phyloP scores from a whole-genome alignment of 2,113 vertebrate species.

The Caranx melampygus region DNA sequence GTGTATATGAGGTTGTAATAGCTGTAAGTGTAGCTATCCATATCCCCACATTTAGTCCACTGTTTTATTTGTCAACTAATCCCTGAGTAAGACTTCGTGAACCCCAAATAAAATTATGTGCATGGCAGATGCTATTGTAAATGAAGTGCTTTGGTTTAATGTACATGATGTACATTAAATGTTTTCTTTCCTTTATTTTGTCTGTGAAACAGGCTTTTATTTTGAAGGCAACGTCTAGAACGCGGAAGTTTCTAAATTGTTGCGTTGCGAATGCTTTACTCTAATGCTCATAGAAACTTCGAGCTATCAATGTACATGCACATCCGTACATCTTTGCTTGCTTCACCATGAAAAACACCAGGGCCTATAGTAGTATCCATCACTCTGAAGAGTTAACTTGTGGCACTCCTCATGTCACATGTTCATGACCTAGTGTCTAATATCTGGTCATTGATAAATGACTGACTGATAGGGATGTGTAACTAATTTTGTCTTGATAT shows the following conservation, averaged over 20 bases:
- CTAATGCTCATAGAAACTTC: conserved; percentile 48
- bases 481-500: not conserved
- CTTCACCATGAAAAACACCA: not conserved
- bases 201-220: conserved; percentile 22
- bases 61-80: not conserved
- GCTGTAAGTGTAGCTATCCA: not conserved
- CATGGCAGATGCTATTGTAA: not conserved
- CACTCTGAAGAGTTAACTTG: not conserved
- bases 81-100: too few relatives aligned
- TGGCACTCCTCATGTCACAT: not conserved
- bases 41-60: not conserved
- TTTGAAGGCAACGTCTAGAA: conserved; percentile 36
- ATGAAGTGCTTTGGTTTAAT: not conserved
- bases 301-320: conserved; percentile 27
- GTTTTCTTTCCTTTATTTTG: not conserved
- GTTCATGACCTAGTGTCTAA: not conserved
- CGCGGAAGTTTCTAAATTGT: not conserved
- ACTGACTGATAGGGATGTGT: not conserved
- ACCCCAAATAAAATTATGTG: not conserved
- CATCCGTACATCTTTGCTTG: conserved; percentile 19
- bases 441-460: not conserved
- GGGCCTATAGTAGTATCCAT: not conserved
- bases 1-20: not conserved
- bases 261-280: not conserved
- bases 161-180: not conserved